Evolutionary conservation across 2,888 invertebrate genomes (phyloP).

Genomic region (Cephalotes varians): DNA sequence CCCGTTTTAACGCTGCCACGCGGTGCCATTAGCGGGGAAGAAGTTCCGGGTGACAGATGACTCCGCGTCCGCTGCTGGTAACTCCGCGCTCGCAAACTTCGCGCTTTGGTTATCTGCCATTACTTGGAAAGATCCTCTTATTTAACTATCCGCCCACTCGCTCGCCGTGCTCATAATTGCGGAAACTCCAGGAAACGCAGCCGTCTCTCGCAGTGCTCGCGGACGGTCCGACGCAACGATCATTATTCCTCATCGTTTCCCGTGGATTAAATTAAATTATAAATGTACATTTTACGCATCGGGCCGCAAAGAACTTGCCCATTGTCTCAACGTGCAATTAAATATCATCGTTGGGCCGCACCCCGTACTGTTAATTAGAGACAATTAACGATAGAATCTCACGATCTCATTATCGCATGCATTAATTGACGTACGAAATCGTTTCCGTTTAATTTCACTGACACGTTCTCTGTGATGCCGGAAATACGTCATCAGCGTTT

Average conservation of each 20-base stretch:
- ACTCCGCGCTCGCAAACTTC: slow-evolving; percentile 60
- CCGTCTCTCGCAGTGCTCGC: slow-evolving; percentile 25
- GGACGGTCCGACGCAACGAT: slow-evolving; percentile 12
- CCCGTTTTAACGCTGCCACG: slow-evolving; percentile 44
- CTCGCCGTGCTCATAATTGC: slow-evolving; percentile 54
- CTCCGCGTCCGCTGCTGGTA: slow-evolving; percentile 58
- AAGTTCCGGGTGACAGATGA: slow-evolving; percentile 68
- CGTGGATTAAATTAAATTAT: slow-evolving; percentile 29
- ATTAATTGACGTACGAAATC: slow-evolving; percentile 23
- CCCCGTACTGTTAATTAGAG: slow-evolving; percentile 1
- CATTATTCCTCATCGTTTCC: slow-evolving; percentile 31
- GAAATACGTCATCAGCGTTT: slow-evolving; percentile 4
- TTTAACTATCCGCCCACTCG: slow-evolving; percentile 56
- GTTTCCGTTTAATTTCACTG: slow-evolving; percentile 3
- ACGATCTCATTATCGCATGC: slow-evolving; percentile 9
- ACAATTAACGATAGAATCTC: slow-evolving; percentile 16
- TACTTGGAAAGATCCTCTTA: slow-evolving; percentile 61
- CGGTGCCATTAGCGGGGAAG: slow-evolving; percentile 60
- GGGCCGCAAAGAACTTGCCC: slow-evolving; percentile 13
- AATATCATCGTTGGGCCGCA: neutral
- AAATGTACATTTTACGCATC: slow-evolving; percentile 32
- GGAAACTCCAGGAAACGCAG: slow-evolving; percentile 53
- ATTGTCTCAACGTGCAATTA: slow-evolving; percentile 19
- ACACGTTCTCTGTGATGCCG: neutral
- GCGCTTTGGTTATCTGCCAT: slow-evolving; percentile 64